These are phyloP conservation scores for Parnassius mnemosyne DNA, from an alignment of 2,888 invertebrate genomes.

Conservation along the genomic window DNA sequence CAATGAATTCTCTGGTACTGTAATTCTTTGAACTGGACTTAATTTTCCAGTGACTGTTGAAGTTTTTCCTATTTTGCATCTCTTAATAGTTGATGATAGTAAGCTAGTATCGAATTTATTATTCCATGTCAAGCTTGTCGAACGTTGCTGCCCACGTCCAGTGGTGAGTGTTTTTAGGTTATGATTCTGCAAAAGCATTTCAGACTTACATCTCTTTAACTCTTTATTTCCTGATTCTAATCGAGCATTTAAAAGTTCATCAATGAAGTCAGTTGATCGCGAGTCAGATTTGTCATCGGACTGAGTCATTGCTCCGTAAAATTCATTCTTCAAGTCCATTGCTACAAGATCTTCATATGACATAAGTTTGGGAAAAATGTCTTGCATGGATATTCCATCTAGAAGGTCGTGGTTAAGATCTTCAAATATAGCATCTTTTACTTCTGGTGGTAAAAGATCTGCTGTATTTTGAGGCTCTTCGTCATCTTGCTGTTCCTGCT, in stretches of 20 bases:
- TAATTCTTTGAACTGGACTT: constrained; percentile 62
- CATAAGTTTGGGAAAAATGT: constrained; percentile 87
- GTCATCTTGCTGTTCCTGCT: constrained; percentile 85
- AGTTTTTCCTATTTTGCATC: constrained; percentile 82
- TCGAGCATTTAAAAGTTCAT: constrained; percentile 77
- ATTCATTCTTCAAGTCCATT: constrained; percentile 83
- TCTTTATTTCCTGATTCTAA: constrained; percentile 77
- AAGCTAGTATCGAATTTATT: constrained; percentile 84
- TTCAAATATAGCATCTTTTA: constrained; percentile 92
- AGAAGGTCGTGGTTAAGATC: constrained; percentile 90
- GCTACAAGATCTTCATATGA: constrained; percentile 84
- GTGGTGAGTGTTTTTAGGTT: constrained; percentile 72
- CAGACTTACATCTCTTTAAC: constrained; percentile 83
- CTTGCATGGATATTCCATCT: constrained; percentile 92
- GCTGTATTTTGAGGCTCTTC: constrained; percentile 90
- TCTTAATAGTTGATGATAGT: constrained; percentile 82
- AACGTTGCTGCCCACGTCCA: constrained; percentile 82
- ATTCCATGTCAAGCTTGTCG: constrained; percentile 85
- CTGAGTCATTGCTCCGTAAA: constrained; percentile 72
- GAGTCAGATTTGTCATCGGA: constrained; percentile 74
- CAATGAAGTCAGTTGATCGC: constrained; percentile 78
- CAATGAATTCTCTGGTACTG: constrained; percentile 52
- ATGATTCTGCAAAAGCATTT: constrained; percentile 78
- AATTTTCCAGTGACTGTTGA: constrained; percentile 69
- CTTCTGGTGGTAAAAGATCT: constrained; percentile 90